A percentile compares a stretch with the other conserved stretches of the same genome.
phyloP scores from a whole-genome alignment of 2,797 vertebrate species.

The Oreochromis mossambicus region DNA sequence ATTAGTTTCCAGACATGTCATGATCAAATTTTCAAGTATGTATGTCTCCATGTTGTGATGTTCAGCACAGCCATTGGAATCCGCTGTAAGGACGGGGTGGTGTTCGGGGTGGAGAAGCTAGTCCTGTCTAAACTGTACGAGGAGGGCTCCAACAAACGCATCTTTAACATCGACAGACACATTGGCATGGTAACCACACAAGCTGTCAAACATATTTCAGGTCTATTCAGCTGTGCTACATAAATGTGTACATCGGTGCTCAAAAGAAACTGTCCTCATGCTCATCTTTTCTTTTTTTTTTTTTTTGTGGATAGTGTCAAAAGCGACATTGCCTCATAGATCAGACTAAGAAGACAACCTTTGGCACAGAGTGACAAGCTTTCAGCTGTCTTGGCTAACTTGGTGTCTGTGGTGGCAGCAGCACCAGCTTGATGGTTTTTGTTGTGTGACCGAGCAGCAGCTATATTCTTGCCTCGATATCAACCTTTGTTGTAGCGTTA shows the following conservation, averaged over 20 bases:
- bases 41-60: constrained; percentile 26
- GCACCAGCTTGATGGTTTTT: neutral
- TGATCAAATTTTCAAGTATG: neutral
- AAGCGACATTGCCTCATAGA: rapidly evolving
- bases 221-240: neutral
- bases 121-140: constrained; percentile 98
- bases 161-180: constrained; percentile 96
- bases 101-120: constrained; percentile 96
- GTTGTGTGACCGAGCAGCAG: neutral
- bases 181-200: constrained; percentile 90
- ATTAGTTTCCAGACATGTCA: neutral
- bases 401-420: neutral
- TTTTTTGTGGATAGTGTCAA: neutral
- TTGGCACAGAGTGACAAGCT: neutral
- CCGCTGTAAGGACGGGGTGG: constrained; percentile 95
- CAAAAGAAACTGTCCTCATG: rapidly evolving
- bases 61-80: constrained; percentile 94
- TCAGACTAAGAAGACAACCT: neutral
- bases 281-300: rapidly evolving
- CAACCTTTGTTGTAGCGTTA: neutral
- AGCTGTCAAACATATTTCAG: neutral
- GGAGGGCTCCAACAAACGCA: constrained; percentile 95
- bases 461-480: neutral
- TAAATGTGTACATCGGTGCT: rapidly evolving
- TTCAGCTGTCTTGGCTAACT: neutral